phyloP scores from a whole-genome alignment of 2,888 invertebrate genomes.

The Lycaena phlaeas region DNA sequence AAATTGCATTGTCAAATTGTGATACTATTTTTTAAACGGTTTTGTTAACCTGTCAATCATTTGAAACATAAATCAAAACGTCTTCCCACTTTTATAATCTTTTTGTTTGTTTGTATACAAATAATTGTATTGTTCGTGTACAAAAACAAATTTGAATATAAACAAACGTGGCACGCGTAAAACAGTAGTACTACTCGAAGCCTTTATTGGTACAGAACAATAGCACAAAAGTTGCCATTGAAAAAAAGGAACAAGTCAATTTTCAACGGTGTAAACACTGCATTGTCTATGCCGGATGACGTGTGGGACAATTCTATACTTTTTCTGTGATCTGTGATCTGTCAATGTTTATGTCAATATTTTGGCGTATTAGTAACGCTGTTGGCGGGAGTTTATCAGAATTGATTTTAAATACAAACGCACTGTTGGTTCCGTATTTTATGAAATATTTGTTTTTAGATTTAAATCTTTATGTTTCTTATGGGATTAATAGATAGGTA shows the following conservation, averaged over 20 bases:
- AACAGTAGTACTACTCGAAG: slow-evolving; percentile 16
- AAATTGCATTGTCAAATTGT: too few species aligned
- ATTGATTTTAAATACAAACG: not conserved
- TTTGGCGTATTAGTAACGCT: slow-evolving; percentile 62
- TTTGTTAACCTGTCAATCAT: not conserved
- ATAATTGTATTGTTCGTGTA: slow-evolving; percentile 8
- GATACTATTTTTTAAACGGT: too few species aligned
- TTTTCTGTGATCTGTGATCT: slow-evolving; percentile 23
- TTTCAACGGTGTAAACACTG: slow-evolving; percentile 31
- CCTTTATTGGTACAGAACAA: slow-evolving; percentile 13
- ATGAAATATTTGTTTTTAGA: too few species aligned
- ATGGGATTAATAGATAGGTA: too few species aligned
- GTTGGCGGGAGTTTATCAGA: slow-evolving; percentile 28
- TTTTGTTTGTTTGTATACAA: slow-evolving; percentile 8
- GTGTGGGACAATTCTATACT: slow-evolving; percentile 21
- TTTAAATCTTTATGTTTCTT: too few species aligned
- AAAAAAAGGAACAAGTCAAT: slow-evolving; percentile 25
- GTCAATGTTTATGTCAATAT: slow-evolving; percentile 34
- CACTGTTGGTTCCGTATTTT: not conserved
- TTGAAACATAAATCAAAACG: slow-evolving; percentile 3
- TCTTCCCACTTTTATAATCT: not conserved
- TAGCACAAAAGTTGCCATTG: slow-evolving; percentile 11
- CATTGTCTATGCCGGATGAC: slow-evolving; percentile 29
- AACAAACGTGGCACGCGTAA: slow-evolving; percentile 18
- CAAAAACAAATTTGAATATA: slow-evolving; percentile 1